Percentiles rank a stretch among this genome's conserved stretches.
phyloP scores from a whole-genome alignment of 2,797 vertebrate species.

The Perodicticus potto region DNA sequence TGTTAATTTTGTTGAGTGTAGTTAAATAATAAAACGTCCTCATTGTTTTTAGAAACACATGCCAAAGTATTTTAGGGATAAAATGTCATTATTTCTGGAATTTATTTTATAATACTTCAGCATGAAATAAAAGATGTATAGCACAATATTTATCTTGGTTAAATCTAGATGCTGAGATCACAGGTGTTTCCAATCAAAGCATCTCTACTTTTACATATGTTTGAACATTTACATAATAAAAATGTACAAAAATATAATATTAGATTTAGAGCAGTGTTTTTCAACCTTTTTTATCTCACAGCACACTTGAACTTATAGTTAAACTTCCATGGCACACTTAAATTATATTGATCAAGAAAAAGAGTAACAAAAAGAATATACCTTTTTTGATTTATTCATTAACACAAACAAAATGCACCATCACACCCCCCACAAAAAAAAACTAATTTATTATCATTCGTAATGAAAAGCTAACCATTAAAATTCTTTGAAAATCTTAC shows the following conservation, averaged over 20 bases:
- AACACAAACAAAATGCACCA: too few relatives aligned
- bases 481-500: too few relatives aligned
- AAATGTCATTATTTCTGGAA: slow-evolving; percentile 39
- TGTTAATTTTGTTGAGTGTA: slow-evolving; percentile 6
- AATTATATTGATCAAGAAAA: too few relatives aligned
- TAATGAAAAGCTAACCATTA: too few relatives aligned
- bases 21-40: slow-evolving; percentile 13
- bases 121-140: not conserved
- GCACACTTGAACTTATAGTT: too few relatives aligned
- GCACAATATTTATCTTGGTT: slow-evolving; percentile 27
- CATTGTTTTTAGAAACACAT: slow-evolving; percentile 26
- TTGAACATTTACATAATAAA: slow-evolving; percentile 6
- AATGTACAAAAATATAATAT: not conserved
- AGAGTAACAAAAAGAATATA: too few relatives aligned
- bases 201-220: not conserved
- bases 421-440: too few relatives aligned
- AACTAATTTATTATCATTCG: too few relatives aligned
- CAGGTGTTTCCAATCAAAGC: not conserved
- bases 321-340: too few relatives aligned
- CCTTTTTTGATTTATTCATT: too few relatives aligned
- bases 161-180: slow-evolving; percentile 21
- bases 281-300: too few relatives aligned
- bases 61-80: not conserved
- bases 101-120: slow-evolving; percentile 24
- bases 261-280: not conserved